Evolutionary conservation across 1,140 invertebrate species (phyloP), one percentile per base, ranked within the genome.

Genomic region (Triops cancriformis): DNA sequence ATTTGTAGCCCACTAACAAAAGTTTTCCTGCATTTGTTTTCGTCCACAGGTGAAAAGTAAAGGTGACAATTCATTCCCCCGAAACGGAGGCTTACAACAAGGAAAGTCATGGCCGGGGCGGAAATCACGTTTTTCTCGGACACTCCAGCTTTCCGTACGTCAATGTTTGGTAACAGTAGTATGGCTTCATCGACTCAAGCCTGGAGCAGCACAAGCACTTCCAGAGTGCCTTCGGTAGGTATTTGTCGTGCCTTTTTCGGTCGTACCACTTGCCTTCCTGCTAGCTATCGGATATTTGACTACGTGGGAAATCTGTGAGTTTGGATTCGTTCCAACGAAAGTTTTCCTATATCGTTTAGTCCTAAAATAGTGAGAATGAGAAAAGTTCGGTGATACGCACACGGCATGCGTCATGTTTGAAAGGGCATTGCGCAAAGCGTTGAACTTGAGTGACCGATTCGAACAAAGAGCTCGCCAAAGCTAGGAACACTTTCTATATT

Each of bases 91-190:
- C 10, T 64, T 64, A 64, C 23, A 9, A 23, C 23, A 64, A 64
- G 51, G 51, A 64, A 64, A 64, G 51, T 64, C 51, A 64, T 64
- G 51, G 51, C 51, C 51, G 51, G 51, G 2, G 51, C 51, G 51
- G 51, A 64, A 64, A 64, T 64, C 51, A 64, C 51, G 51, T 64
- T 64, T 64, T 64, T 64, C 51, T n/a, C 51, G 51, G 51, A 64
- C 51, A 64, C 18, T 64, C 51, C 51, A 64, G 51, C 51, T 23
- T 64, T 64, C 51, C 51, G 51, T 64, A 64, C 51, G 23, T 64
- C 51, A 64, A 5, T 64, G 51, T 64, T 64, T 64, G 23, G 51
- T 64, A 64, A 23, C 51, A 23, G 51, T 23, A 23, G 51, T 23
- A 23, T 18, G 14, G 14, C 51, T 64, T 64, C 51, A 23, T 64